Conservation (phyloP, 2,888 invertebrate genomes). For the Cheilosia soror region DNA sequence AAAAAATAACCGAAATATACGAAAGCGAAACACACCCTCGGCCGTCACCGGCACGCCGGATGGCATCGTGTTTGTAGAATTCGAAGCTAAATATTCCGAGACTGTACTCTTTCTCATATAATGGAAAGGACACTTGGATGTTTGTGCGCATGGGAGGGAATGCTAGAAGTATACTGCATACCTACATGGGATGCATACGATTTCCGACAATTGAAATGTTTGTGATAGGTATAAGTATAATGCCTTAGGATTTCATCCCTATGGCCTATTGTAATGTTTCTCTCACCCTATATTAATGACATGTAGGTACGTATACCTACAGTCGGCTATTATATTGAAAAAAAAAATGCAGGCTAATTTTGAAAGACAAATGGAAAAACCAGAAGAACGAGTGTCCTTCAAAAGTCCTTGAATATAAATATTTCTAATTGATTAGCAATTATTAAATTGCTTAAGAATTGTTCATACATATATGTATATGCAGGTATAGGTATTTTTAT, state of each 20-base stretch:
- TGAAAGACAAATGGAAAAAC: slow-evolving; percentile 8
- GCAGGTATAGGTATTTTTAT: too few species aligned
- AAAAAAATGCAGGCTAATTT: not conserved
- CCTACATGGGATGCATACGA: slow-evolving; percentile 13
- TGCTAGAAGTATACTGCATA: not conserved
- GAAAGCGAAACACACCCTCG: slow-evolving; percentile 60
- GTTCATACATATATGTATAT: too few species aligned
- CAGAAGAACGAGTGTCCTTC: slow-evolving; percentile 11
- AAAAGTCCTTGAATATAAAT: slow-evolving; percentile 25
- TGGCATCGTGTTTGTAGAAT: slow-evolving; percentile 21
- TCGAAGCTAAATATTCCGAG: slow-evolving; percentile 36
- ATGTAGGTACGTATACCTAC: not conserved
- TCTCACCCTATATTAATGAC: slow-evolving; percentile 1
- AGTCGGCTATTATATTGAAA: not conserved
- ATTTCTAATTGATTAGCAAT: not conserved
- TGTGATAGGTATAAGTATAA: slow-evolving; percentile 5
- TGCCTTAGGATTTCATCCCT: slow-evolving; percentile 22
- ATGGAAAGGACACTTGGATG: slow-evolving; percentile 11
- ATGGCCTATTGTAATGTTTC: slow-evolving; percentile 10
- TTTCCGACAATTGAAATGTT: slow-evolving; percentile 23
- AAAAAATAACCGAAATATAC: slow-evolving; percentile 24
- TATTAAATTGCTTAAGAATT: not conserved
- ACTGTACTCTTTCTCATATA: slow-evolving; percentile 54
- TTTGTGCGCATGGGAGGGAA: slow-evolving; percentile 41
- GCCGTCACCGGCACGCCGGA: not conserved